Evolutionary conservation across 2,113 vertebrate species (phyloP).

Genomic region (Hemibagrus wyckioides): DNA sequence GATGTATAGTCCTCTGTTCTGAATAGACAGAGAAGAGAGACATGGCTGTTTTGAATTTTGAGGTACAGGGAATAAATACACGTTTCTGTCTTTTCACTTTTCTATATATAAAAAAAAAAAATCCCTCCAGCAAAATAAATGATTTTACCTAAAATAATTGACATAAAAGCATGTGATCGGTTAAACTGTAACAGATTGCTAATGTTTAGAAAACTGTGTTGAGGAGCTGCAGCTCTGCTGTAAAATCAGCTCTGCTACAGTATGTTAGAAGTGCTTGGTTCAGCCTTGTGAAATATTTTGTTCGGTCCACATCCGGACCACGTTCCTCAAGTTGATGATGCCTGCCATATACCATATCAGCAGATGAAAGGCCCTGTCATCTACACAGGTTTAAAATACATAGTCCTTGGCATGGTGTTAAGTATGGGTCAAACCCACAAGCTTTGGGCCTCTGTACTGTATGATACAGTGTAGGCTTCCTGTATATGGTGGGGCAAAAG

Average conservation of each 20-base stretch:
- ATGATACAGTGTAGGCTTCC: slow-evolving; percentile 7
- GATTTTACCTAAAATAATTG: background rate
- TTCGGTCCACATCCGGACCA: background rate
- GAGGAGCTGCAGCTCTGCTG: background rate
- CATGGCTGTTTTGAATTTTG: background rate
- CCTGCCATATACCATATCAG: slow-evolving; percentile 27
- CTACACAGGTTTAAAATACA: slow-evolving; percentile 10
- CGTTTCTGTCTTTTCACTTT: background rate
- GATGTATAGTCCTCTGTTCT: background rate
- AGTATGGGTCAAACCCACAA: slow-evolving; percentile 9
- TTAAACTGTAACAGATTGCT: background rate
- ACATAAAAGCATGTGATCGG: background rate
- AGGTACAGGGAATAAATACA: background rate
- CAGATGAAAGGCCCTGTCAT: slow-evolving; percentile 23
- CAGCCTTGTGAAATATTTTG: background rate
- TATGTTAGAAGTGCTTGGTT: background rate
- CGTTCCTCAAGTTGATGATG: background rate
- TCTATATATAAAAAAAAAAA: no score
- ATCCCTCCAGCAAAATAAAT: no score
- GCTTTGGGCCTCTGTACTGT: slow-evolving; percentile 5
- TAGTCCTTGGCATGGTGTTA: background rate
- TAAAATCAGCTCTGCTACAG: background rate
- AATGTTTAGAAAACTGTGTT: background rate
- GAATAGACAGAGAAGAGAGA: background rate
- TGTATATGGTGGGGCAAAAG: slow-evolving; percentile 26